Conservation (phyloP, 2,888 invertebrate genomes). For the Hoplodrina ambigua region DNA sequence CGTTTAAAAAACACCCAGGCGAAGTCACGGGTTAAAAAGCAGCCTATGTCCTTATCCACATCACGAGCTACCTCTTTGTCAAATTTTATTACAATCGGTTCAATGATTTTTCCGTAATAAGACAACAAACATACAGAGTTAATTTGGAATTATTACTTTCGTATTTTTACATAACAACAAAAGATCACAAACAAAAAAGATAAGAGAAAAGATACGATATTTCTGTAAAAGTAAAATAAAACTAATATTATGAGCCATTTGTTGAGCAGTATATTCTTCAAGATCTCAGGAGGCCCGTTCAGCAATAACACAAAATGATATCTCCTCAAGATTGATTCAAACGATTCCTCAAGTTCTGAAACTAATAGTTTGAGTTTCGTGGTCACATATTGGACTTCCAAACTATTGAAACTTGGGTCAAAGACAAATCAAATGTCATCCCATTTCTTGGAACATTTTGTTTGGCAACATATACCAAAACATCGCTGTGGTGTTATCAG, state of each 20-base stretch:
- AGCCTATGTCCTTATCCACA: too few species aligned
- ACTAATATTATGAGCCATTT: not conserved
- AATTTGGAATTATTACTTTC: too few species aligned
- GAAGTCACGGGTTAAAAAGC: too few species aligned
- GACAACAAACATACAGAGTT: too few species aligned
- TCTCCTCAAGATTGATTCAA: conserved; percentile 16
- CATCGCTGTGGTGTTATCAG: not conserved
- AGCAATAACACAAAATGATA: conserved; percentile 4
- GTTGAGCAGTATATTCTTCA: not conserved
- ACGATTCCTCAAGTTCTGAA: conserved; percentile 13
- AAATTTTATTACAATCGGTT: too few species aligned
- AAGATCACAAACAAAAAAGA: not conserved
- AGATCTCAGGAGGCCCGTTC: not conserved
- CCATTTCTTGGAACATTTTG: conserved; percentile 13
- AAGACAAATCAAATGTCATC: conserved; percentile 21
- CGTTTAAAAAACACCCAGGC: too few species aligned
- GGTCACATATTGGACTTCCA: conserved; percentile 21
- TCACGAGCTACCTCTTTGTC: too few species aligned
- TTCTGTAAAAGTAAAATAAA: not conserved
- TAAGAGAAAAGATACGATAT: not conserved
- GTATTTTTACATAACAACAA: too few species aligned
- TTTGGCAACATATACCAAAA: not conserved
- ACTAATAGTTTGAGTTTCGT: conserved; percentile 31
- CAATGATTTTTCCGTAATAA: too few species aligned
- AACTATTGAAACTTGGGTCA: conserved; percentile 21